Conservation (phyloP, 1,140 invertebrate species). For the Pentalonia nigronervosa region DNA sequence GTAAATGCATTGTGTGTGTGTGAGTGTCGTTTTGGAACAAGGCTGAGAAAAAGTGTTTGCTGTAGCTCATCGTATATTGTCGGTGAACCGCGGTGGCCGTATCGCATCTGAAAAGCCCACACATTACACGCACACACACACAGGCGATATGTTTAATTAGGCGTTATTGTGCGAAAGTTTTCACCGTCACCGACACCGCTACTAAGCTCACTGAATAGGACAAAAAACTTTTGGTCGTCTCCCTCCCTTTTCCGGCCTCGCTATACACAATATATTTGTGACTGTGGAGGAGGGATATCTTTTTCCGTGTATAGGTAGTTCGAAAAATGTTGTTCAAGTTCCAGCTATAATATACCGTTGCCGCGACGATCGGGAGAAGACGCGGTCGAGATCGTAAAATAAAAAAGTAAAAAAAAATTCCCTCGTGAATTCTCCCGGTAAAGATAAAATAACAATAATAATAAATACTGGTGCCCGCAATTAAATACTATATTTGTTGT, state of each 20-base stretch:
- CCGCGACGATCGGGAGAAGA: not conserved
- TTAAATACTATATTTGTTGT: not conserved
- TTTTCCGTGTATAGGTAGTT: not conserved
- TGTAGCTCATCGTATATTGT: not conserved
- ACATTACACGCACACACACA: slow-evolving; percentile 6
- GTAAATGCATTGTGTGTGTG: not conserved
- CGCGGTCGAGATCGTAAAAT: not conserved
- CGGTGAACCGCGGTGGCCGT: not conserved
- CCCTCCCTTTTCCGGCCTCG: not conserved
- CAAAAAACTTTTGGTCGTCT: slow-evolving; percentile 10
- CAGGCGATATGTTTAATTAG: slow-evolving; percentile 42
- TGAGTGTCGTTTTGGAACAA: not conserved
- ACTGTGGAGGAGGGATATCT: not conserved
- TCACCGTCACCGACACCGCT: not conserved
- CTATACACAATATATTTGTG: not conserved
- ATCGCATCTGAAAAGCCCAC: not conserved
- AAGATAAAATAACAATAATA: slow-evolving; percentile 24
- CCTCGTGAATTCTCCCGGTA: too few relatives aligned
- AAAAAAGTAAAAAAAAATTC: not conserved
- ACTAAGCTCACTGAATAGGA: slow-evolving; percentile 10
- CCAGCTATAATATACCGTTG: not conserved
- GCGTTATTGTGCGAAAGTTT: slow-evolving; percentile 49
- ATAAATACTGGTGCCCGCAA: not conserved
- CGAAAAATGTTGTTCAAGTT: not conserved
- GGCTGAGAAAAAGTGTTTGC: slow-evolving; percentile 16